Percentiles rank a stretch among this genome's conserved stretches.
These are phyloP conservation scores for Pygmarrhopalites habei DNA, from an alignment of 1,140 invertebrate genomes.

Conservation along the genomic window DNA sequence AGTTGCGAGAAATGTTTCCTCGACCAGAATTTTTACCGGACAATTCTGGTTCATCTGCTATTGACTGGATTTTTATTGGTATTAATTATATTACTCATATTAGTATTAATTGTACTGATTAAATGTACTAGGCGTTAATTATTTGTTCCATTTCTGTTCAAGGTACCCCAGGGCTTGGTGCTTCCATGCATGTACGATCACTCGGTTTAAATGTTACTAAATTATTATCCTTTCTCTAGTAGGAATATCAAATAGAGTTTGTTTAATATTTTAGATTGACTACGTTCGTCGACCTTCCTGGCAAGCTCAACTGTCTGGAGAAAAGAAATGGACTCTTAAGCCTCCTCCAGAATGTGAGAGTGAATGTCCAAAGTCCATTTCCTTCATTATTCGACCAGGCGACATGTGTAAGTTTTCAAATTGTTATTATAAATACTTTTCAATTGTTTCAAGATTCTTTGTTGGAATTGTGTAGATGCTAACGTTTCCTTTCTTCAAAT, in stretches of 20 bases:
- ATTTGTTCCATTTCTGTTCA: no score
- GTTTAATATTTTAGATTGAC: conserved; percentile 23
- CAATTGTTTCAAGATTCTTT: not conserved
- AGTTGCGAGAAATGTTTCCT: conserved; percentile 48
- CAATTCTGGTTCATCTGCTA: conserved; percentile 76
- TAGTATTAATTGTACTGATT: conserved; percentile 1
- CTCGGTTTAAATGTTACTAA: not conserved
- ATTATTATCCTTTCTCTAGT: not conserved
- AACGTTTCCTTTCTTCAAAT: not conserved
- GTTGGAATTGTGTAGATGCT: not conserved
- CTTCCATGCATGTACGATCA: conserved; percentile 79
- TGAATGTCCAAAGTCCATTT: conserved; percentile 21
- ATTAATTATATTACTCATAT: no score
- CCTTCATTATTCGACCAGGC: conserved; percentile 31
- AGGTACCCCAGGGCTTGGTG: conserved; percentile 56
- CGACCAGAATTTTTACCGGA: conserved; percentile 50
- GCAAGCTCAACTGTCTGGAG: conserved; percentile 34
- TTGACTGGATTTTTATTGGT: conserved; percentile 88
- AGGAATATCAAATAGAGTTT: not conserved
- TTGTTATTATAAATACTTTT: not conserved
- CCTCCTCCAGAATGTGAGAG: conserved; percentile 37
- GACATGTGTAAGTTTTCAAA: conserved; percentile 30
- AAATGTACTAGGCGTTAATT: no score
- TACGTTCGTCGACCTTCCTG: conserved; percentile 36
- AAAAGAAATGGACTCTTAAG: conserved; percentile 27